Conservation (phyloP, 2,888 invertebrate genomes). For the Cephus rjabovi region DNA sequence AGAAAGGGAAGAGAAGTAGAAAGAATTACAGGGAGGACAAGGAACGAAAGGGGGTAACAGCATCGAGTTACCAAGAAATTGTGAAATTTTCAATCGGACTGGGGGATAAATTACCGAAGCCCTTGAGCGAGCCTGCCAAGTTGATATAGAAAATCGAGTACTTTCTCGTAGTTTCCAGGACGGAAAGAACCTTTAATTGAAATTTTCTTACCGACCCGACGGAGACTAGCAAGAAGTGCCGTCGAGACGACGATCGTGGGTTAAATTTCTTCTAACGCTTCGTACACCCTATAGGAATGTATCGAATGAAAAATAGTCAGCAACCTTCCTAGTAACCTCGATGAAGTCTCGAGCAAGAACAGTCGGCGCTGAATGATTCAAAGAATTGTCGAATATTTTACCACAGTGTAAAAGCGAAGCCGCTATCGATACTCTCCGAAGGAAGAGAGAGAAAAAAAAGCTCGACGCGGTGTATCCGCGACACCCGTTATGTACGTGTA, state of each 20-base stretch:
- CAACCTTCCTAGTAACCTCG: background rate
- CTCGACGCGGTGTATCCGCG: conserved; percentile 31
- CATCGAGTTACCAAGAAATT: background rate
- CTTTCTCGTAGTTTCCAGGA: background rate
- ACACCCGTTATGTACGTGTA: conserved; percentile 43
- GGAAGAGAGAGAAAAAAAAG: conserved; percentile 16
- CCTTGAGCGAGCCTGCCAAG: background rate
- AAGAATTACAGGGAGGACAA: background rate
- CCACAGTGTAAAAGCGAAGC: background rate
- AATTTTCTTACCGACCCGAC: background rate
- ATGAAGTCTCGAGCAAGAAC: background rate
- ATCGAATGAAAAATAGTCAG: background rate
- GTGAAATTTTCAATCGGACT: background rate
- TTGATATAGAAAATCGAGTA: background rate
- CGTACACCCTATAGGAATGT: background rate
- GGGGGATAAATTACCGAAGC: background rate
- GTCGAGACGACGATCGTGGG: background rate
- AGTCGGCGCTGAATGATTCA: background rate
- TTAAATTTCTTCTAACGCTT: background rate
- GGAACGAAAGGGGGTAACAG: background rate
- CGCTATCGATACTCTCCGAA: background rate
- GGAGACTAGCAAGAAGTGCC: background rate
- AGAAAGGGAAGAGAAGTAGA: background rate
- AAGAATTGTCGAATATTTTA: background rate
- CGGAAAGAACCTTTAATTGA: background rate